Evolutionary conservation across 2,888 invertebrate genomes (phyloP).

Genomic region (Lasioglossum pauxillum): DNA sequence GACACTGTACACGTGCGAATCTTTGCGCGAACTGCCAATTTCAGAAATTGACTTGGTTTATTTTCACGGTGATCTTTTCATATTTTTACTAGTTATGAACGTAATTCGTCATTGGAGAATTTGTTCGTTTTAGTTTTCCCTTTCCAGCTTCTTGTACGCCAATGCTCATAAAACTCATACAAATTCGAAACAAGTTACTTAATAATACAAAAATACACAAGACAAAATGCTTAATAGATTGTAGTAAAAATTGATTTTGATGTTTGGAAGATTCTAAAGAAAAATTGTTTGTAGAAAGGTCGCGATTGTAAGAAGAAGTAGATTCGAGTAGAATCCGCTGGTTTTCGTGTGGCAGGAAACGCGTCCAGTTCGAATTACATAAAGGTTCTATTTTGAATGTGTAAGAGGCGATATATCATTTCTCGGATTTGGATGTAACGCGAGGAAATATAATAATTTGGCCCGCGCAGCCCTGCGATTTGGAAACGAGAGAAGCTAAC

Average conservation of each 20-base stretch:
- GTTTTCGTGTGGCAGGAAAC: neutral
- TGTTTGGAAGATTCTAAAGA: neutral
- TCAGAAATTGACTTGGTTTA: neutral
- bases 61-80: neutral
- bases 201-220: neutral
- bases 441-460: constrained; percentile 42
- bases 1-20: neutral
- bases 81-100: neutral
- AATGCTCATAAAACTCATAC: neutral
- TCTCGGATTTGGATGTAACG: constrained; percentile 40
- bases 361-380: constrained; percentile 43
- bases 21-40: neutral
- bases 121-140: neutral
- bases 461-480: constrained; percentile 16
- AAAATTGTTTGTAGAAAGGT: neutral
- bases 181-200: neutral
- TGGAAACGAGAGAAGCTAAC: constrained; percentile 16
- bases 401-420: constrained; percentile 41
- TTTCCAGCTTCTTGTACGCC: no score
- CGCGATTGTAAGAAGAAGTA: neutral
- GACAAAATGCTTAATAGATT: neutral
- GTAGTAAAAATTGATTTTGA: neutral
- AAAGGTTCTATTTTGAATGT: constrained; percentile 60
- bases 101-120: neutral
- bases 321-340: neutral